phyloP scores from a whole-genome alignment of 2,113 vertebrate genomes.

The Pleuronectes platessa region DNA sequence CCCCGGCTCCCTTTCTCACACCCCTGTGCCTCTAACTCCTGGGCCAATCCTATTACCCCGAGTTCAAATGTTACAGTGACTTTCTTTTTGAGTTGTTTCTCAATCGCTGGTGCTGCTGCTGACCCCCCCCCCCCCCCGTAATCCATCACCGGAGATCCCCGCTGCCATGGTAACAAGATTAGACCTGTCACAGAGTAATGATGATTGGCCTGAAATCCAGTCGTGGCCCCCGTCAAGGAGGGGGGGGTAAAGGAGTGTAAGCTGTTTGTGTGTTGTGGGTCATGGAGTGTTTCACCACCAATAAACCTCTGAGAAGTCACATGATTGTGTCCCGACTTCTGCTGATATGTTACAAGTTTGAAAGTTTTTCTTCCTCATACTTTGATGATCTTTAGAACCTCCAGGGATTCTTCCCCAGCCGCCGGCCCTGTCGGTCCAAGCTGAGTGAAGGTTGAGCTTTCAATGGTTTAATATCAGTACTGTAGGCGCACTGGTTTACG shows the following conservation, averaged over 20 bases:
- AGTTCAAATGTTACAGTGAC: constrained; percentile 64
- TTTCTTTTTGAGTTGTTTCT: constrained; percentile 65
- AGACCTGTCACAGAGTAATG: constrained; percentile 77
- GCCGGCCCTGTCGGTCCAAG: constrained; percentile 3
- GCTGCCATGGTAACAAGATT: constrained; percentile 72
- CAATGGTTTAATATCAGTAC: constrained; percentile 71
- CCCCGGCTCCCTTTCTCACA: constrained; percentile 5
- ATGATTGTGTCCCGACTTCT: constrained; percentile 17
- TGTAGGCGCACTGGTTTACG: constrained; percentile 41
- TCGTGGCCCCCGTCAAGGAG: constrained; percentile 29
- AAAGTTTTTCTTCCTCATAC: background rate
- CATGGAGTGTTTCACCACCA: background rate
- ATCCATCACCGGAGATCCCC: constrained; percentile 73
- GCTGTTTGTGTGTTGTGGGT: constrained; percentile 36
- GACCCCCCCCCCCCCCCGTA: constrained; percentile 40
- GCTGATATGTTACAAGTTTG: background rate
- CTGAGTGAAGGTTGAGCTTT: constrained; percentile 39
- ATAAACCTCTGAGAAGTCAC: constrained; percentile 30
- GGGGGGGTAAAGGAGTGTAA: background rate
- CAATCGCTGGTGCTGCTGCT: constrained; percentile 56
- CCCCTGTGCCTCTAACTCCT: constrained; percentile 27
- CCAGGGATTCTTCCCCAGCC: background rate
- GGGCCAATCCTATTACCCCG: constrained; percentile 68
- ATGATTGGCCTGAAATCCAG: constrained; percentile 73
- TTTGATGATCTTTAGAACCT: background rate